Conservation (phyloP, 1,140 invertebrate species). For the Leptinotarsa lineolata region DNA sequence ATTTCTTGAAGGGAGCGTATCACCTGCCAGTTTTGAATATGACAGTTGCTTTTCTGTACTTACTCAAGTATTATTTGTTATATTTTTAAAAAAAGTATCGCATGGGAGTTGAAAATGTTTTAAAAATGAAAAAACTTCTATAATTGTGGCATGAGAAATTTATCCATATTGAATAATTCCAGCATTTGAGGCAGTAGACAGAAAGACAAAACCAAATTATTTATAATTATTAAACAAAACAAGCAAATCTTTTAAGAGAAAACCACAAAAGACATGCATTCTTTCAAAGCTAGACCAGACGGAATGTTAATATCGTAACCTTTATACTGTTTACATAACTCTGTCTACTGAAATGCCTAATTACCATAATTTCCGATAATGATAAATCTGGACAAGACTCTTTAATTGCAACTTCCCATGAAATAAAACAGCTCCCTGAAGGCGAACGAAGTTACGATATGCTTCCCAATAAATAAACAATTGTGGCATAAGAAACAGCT, state of each 20-base stretch:
- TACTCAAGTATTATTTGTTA: too few relatives aligned
- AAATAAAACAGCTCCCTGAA: background rate
- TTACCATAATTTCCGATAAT: slow-evolving; percentile 12
- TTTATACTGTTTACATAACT: background rate
- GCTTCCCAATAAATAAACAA: slow-evolving; percentile 36
- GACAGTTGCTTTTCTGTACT: background rate
- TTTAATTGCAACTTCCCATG: background rate
- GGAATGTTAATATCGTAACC: background rate
- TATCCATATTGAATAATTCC: too few relatives aligned
- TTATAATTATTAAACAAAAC: too few relatives aligned
- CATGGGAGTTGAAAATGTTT: too few relatives aligned
- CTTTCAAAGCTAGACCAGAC: too few relatives aligned
- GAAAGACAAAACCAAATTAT: too few relatives aligned
- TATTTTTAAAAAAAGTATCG: too few relatives aligned
- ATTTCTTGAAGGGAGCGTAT: background rate
- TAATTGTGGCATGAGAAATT: too few relatives aligned
- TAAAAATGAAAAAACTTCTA: too few relatives aligned
- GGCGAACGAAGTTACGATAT: background rate
- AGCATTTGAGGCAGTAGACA: too few relatives aligned
- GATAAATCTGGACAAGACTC: background rate
- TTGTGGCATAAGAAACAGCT: slow-evolving; percentile 30
- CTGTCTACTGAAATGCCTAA: background rate
- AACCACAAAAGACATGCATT: too few relatives aligned
- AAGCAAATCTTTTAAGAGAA: too few relatives aligned
- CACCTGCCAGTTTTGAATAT: slow-evolving; percentile 5